Evolutionary conservation across 2,113 vertebrate species (phyloP), one percentile per base, ranked within the genome.

Genomic region (Condylura cristata): DNA sequence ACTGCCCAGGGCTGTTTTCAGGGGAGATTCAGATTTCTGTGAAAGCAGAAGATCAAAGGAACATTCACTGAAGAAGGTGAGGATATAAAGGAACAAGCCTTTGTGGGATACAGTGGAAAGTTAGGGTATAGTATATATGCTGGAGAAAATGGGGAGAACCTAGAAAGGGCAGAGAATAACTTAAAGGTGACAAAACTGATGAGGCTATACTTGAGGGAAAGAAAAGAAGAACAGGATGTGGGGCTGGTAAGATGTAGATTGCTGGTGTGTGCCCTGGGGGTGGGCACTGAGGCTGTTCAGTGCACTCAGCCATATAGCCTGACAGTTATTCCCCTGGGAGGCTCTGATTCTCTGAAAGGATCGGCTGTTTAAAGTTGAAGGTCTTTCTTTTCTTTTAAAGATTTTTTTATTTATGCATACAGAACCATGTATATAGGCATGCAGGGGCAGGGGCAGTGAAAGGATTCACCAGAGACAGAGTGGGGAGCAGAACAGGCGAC

Each of bases 131-230:
- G 51, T 6, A 20, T 3, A 26, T 60, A 60, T 32, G 11, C 28
- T 32, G 26, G 20, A 18, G 58, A 58, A 51, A 89, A 48, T 34
- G 61, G 34, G 28, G 37, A 17, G 82, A 32, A n/a, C 14, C 30
- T n/a, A 86, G 37, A 70, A 44, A 68, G 9, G 86, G 71, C 56
- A 68, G 81, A 96, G 74, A 79, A 18, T 86, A 56, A 48, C 70
- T 10, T 37, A 53, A 44, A 56, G 30, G 32, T 37, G 41, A 94
- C 46, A 79, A 60, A 66, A 37, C 58, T 6, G n/a, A 28, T 39
- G 12, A 53, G 41, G 30, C 8, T 26, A 0, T 28, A 13, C 3
- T 51, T 41, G n/a, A 58, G 48, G 20, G 63, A 39, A 17, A 9
- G n/a, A 48, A 28, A 37, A 51, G 41, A 83, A 37, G 34, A 75